Evolutionary conservation across 1,140 invertebrate genomes (phyloP), one percentile per base, ranked within the genome.

Genomic region (Danaus melanippus): DNA sequence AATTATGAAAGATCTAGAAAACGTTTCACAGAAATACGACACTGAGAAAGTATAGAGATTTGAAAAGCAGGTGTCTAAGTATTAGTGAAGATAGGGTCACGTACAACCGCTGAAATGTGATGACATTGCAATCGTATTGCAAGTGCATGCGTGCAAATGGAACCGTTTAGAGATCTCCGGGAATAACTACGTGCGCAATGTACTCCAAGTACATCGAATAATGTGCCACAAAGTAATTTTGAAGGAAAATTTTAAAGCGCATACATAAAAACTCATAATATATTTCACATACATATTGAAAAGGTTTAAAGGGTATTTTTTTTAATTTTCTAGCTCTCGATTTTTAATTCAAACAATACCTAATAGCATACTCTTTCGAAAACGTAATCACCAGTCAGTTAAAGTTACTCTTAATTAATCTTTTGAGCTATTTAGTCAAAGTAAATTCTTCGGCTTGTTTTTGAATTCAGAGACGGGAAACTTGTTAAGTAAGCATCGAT

Each of bases 401-500:
- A 51, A 50, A 60, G 51, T 67, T 67, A 51, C 56, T 51, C 69
- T 71, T 84, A 77, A 84, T 84, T 81, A 82, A 84, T 84, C 70
- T 74, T 71, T 80, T 75, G 66, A 81, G 75, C 71, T 74, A 79
- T 84, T 81, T 80, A 81, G 76, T 79, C 80, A 79, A 81, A 84
- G 69, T 76, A 74, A 80, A 81, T 76, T 80, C 76, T 73, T 74
- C 71, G 66, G 68, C 64, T 67, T 66, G 71, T 76, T 79, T 80
- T 79, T 74, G 72, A 78, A 79, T 76, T 77, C 73, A 76, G 71
- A 78, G 65, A 68, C 60, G 52, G 64, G 58, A 73, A 81, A 82
- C 76, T 82, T 84, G 66, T 62, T 81, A 74, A 77, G 78, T 70
- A 77, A 76, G 68, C 70, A 79, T 71, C 74, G 72, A 84, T 57